These are phyloP conservation scores for Penaeus chinensis DNA, from an alignment of 1,140 invertebrate species.

Conservation along the genomic window DNA sequence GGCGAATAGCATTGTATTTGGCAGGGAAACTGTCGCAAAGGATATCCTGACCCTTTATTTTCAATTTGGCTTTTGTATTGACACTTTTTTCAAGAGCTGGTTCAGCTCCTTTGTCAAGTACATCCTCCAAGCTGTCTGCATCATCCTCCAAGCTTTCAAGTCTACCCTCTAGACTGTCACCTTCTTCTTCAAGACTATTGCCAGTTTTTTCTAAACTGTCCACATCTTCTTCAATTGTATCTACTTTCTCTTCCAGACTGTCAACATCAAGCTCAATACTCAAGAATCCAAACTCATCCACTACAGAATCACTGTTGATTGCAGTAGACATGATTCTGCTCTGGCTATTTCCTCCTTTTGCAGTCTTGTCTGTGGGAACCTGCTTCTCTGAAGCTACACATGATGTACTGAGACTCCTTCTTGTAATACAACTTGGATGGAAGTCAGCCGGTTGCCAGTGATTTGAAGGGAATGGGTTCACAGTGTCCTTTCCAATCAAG, in stretches of 20 bases:
- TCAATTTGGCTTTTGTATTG: slow-evolving; percentile 25
- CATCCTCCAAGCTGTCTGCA: slow-evolving; percentile 47
- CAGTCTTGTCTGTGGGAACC: background rate
- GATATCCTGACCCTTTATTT: background rate
- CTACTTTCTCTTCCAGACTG: slow-evolving; percentile 43
- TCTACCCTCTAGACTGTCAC: slow-evolving; percentile 48
- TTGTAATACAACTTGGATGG: background rate
- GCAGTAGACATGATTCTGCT: background rate
- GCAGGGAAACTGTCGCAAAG: slow-evolving; percentile 52
- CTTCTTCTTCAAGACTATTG: slow-evolving; percentile 47
- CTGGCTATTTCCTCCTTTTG: background rate
- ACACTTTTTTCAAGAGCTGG: background rate
- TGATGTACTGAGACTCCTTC: background rate
- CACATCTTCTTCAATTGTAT: slow-evolving; percentile 37
- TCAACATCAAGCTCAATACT: slow-evolving; percentile 45
- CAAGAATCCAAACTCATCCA: slow-evolving; percentile 35
- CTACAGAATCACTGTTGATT: slow-evolving; percentile 8
- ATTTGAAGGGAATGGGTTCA: slow-evolving; percentile 28
- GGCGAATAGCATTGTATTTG: slow-evolving; percentile 45
- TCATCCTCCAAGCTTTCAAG: slow-evolving; percentile 49
- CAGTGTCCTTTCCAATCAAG: slow-evolving; percentile 21
- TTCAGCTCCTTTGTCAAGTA: slow-evolving; percentile 24
- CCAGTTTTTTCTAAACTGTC: slow-evolving; percentile 47
- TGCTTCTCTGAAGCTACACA: background rate
- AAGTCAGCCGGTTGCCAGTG: slow-evolving; percentile 39